phyloP scores from a whole-genome alignment of 2,113 vertebrate species.

The Microtus ochrogaster region DNA sequence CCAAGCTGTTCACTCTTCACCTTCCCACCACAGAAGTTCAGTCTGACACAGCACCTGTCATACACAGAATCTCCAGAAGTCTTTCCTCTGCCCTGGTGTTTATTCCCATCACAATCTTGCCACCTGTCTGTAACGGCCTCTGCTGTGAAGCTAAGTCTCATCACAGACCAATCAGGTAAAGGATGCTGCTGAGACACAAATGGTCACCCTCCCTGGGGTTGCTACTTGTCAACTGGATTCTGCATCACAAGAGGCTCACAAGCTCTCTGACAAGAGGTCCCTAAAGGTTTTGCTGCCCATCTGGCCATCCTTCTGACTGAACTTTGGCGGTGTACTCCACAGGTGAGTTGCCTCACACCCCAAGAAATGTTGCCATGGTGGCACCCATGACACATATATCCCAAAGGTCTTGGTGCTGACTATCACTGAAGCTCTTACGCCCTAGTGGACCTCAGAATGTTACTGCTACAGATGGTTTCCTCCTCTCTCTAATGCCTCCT shows the following conservation, averaged over 20 bases:
- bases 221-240: background rate
- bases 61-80: background rate
- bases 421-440: background rate
- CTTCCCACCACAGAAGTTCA: background rate
- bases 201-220: background rate
- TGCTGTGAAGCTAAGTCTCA: background rate
- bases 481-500: background rate
- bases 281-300: background rate
- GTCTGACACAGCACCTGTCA: background rate
- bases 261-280: background rate
- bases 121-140: background rate
- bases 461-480: background rate
- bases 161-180: background rate
- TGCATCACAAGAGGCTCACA: background rate
- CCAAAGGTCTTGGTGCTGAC: background rate
- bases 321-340: background rate
- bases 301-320: background rate
- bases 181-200: background rate
- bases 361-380: background rate
- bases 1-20: background rate
- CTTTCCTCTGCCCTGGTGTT: no score
- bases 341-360: background rate
- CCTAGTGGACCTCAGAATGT: background rate
- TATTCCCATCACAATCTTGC: background rate
- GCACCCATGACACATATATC: background rate